Percentiles rank a stretch among this genome's conserved stretches.
phyloP scores from a whole-genome alignment of 2,113 vertebrate species.

The Paedocypris sp. region DNA sequence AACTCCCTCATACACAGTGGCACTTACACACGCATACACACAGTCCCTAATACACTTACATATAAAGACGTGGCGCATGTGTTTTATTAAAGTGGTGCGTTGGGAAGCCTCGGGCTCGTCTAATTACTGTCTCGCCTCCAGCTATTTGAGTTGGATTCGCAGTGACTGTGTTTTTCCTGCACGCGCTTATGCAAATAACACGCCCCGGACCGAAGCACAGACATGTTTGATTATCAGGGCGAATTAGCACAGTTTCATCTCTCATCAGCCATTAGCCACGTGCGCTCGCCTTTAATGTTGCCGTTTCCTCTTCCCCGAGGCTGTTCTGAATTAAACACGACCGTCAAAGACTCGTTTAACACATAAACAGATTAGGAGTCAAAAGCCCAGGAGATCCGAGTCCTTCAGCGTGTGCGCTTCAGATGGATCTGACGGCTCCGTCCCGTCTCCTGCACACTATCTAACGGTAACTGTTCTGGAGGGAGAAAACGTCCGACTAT shows the following conservation, averaged over 20 bases:
- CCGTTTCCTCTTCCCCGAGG: no score
- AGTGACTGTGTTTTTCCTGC: background rate
- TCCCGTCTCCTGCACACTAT: no score
- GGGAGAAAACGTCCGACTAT: no score
- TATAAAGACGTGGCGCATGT: background rate
- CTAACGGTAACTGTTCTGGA: no score
- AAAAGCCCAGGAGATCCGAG: no score
- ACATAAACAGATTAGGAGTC: no score
- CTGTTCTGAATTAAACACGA: constrained; percentile 28
- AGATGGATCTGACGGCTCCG: no score
- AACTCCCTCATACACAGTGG: no score
- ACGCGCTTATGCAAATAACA: constrained; percentile 6
- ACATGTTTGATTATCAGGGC: constrained; percentile 61
- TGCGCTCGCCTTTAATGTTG: constrained; percentile 34
- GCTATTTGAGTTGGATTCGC: constrained; percentile 18
- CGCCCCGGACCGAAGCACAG: constrained; percentile 19
- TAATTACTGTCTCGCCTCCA: constrained; percentile 22
- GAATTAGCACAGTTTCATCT: constrained; percentile 54
- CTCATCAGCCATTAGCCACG: constrained; percentile 49
- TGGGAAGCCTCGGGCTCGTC: constrained; percentile 8
- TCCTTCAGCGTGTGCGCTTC: no score
- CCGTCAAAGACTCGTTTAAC: constrained; percentile 30
- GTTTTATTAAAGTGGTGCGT: background rate
- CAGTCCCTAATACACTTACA: constrained; percentile 5
- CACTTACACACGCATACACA: no score